These are phyloP conservation scores for Cheilosia impressa DNA, from an alignment of 2,888 invertebrate species.

Conservation along the genomic window DNA sequence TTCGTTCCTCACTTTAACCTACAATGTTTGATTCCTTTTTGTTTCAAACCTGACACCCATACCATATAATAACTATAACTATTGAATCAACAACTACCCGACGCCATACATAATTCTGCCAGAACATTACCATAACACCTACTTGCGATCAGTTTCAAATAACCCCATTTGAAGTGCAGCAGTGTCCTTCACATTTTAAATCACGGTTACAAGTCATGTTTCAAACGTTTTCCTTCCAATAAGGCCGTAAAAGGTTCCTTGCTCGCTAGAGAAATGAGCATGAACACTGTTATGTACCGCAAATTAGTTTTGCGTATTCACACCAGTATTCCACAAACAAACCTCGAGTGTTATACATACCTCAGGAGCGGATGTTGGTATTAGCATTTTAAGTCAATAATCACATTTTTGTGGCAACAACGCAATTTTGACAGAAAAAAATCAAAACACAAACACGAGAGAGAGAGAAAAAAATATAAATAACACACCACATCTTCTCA, in stretches of 20 bases:
- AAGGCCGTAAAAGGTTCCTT: background rate
- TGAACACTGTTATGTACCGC: background rate
- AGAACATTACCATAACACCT: too few species aligned
- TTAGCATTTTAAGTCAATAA: slow-evolving; percentile 44
- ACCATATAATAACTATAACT: too few species aligned
- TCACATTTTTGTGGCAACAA: slow-evolving; percentile 46
- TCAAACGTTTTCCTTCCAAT: background rate
- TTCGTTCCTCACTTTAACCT: too few species aligned
- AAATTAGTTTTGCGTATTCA: background rate
- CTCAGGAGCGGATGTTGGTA: slow-evolving; percentile 42
- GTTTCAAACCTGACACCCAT: too few species aligned
- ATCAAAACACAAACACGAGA: slow-evolving; percentile 7
- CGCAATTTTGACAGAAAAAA: slow-evolving; percentile 41
- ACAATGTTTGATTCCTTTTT: too few species aligned
- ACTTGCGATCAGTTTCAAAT: too few species aligned
- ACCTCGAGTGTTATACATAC: background rate
- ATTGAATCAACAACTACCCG: too few species aligned
- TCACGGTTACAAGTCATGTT: background rate
- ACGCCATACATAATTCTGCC: too few species aligned
- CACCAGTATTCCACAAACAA: background rate
- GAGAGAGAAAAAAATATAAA: background rate
- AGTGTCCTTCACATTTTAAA: too few species aligned
- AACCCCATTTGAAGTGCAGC: too few species aligned
- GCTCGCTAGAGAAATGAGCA: background rate
- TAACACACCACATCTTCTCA: background rate